A percentile compares a stretch with the other conserved stretches of the same genome.
Evolutionary conservation across 35 echinoderm and acorn worm species (phyloP).

Genomic region (Lytechinus pictus): DNA sequence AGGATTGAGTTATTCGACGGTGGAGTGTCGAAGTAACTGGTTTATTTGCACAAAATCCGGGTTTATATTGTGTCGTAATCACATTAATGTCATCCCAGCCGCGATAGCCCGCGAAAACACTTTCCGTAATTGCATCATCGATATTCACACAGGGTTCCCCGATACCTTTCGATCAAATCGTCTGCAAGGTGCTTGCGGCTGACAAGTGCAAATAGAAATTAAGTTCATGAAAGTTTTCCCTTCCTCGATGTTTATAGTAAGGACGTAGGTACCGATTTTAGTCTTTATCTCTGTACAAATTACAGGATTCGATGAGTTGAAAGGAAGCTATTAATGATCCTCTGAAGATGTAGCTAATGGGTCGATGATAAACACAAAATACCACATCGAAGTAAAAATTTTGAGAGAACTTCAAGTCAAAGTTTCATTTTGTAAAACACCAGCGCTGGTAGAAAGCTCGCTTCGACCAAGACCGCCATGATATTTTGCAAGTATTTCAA

Average conservation of each 20-base stretch:
- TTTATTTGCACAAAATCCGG: neutral
- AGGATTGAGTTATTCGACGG: neutral
- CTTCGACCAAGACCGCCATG: no score
- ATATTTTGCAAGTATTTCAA: no score
- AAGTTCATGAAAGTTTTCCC: neutral
- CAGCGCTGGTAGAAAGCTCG: no score
- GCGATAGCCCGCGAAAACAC: neutral
- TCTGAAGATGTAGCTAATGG: no score
- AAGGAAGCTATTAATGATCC: no score
- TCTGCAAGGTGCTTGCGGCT: neutral
- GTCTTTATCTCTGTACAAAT: no score
- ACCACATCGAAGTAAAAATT: no score
- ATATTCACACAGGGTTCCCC: neutral
- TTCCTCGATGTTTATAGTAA: neutral
- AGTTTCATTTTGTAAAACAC: no score
- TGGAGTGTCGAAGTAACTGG: neutral
- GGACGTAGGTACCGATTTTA: no score
- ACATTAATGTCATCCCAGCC: neutral
- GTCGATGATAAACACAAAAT: no score
- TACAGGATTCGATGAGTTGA: no score
- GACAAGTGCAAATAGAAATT: neutral
- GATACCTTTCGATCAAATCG: neutral
- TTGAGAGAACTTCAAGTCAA: no score
- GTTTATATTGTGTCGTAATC: neutral
- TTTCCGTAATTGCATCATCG: constrained; percentile 1